phyloP scores from a whole-genome alignment of 2,888 invertebrate genomes.

The Campaea margaritaria region DNA sequence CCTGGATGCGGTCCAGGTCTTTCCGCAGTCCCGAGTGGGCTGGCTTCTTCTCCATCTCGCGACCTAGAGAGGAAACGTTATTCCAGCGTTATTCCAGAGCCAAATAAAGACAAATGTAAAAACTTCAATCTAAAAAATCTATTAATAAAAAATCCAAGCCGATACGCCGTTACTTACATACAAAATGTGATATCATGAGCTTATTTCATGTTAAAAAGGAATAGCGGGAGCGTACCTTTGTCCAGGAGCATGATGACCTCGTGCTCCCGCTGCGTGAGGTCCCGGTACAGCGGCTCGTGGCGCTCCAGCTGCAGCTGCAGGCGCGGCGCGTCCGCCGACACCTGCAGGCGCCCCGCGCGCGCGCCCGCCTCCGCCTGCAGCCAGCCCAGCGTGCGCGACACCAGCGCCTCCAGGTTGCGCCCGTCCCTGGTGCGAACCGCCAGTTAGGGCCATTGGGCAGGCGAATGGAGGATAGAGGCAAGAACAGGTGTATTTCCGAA shows the following conservation, averaged over 20 bases:
- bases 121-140: no score
- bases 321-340: constrained; percentile 94
- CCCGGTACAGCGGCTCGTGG: constrained; percentile 95
- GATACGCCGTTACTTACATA: no score
- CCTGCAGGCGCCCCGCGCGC: constrained; percentile 90
- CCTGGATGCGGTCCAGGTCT: constrained; percentile 95
- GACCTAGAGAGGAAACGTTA: constrained; percentile 63
- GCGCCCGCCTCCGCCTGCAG: constrained; percentile 91
- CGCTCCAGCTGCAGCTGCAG: constrained; percentile 94
- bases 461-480: no score
- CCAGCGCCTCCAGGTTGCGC: constrained; percentile 94
- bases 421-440: no score
- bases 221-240: constrained; percentile 85
- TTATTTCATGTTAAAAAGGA: no score
- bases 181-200: no score
- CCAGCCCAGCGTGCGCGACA: constrained; percentile 96
- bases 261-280: constrained; percentile 95
- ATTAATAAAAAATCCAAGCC: no score
- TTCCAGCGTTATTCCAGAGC: no score
- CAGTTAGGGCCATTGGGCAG: no score
- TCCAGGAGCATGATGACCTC: constrained; percentile 97
- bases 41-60: constrained; percentile 83
- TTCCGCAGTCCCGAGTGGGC: constrained; percentile 76
- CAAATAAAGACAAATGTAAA: no score
- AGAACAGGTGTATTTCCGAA: no score